phyloP scores from a whole-genome alignment of 2,113 vertebrate genomes.

The Cyanoramphus novaezelandiae region DNA sequence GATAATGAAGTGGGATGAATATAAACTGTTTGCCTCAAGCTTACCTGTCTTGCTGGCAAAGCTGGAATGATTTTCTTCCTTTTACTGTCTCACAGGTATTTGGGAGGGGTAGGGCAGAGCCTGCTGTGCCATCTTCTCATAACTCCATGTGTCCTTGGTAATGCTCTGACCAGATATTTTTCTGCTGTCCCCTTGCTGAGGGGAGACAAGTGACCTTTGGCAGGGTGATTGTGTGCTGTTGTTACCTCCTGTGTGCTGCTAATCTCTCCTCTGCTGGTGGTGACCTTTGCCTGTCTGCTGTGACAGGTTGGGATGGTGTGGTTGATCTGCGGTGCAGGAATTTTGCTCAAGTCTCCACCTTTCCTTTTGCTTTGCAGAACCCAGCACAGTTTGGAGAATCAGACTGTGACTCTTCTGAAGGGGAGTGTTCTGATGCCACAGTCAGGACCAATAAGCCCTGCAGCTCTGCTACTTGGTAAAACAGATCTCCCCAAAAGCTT shows the following conservation, averaged over 20 bases:
- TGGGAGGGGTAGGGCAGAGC: background rate
- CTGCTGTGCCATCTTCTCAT: background rate
- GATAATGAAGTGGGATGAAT: background rate
- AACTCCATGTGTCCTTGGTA: background rate
- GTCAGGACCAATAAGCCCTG: constrained; percentile 92
- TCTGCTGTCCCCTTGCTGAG: background rate
- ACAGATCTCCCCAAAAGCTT: constrained; percentile 41
- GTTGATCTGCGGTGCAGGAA: background rate
- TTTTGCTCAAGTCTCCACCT: background rate
- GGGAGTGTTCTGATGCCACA: constrained; percentile 94
- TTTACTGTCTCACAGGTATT: background rate
- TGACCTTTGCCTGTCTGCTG: background rate
- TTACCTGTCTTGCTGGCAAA: background rate
- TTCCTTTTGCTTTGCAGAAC: constrained; percentile 79
- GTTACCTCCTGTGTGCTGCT: background rate
- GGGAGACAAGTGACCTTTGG: background rate
- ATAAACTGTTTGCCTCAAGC: background rate
- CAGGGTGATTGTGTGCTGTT: background rate
- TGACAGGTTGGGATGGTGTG: background rate
- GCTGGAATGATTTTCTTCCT: background rate
- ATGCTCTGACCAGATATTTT: background rate
- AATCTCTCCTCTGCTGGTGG: background rate
- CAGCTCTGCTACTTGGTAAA: constrained; percentile 93
- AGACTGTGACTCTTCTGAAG: constrained; percentile 94
- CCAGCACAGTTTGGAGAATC: constrained; percentile 90